Base-by-base conservation (phyloP, 2,888 invertebrate genomes). In the Andrena minutula region DNA sequence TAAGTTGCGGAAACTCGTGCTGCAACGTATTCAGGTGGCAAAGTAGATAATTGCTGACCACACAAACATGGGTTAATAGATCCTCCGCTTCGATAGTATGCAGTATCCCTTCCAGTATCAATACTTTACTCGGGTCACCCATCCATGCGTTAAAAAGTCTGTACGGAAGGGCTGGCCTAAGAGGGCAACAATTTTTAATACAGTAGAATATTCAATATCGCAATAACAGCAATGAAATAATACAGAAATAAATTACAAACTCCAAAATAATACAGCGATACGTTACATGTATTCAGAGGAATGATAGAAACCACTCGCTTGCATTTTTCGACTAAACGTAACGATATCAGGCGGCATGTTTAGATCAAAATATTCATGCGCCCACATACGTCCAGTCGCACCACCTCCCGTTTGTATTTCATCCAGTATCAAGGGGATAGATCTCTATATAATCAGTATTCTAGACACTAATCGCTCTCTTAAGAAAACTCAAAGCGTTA, bases 331-430 rank as follows among this genome's bases (percentile, higher is more conserved):
- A 92, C 99, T 99, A 94, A 99, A 99, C 0, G 98, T 98, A 3
- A 99, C 98, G 35, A 99, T 94, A 93, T 99, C 99, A 0, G 99
- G 99, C 0, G 99, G 96, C 3, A 95, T 93, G 1, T 96, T 96
- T 68, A 99, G 95, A 89, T 97, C 95, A 94, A 99, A 99, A 92
- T 98, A 96, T 92, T 99, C 98, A 93, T 99, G 97, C 84, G 98
- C 98, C 99, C 99, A 99, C 96, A 99, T 97, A 94, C 97, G 98
- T 26, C 99, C 99, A 0, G 99, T 98, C 0, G 98, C 96, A 2
- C 99, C 99, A 81, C 99, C 97, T 0, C 99, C 99, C 0, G 99
- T 99, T 95, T 99, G 99, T 0, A 99, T 99, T 94, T 99, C 99
- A 94, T 99, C 99, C 0, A 99, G 96, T 72, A 99, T 95, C 28